These are phyloP conservation scores for Chrysotoxum bicinctum DNA, from an alignment of 2,888 invertebrate genomes.

Conservation along the genomic window DNA sequence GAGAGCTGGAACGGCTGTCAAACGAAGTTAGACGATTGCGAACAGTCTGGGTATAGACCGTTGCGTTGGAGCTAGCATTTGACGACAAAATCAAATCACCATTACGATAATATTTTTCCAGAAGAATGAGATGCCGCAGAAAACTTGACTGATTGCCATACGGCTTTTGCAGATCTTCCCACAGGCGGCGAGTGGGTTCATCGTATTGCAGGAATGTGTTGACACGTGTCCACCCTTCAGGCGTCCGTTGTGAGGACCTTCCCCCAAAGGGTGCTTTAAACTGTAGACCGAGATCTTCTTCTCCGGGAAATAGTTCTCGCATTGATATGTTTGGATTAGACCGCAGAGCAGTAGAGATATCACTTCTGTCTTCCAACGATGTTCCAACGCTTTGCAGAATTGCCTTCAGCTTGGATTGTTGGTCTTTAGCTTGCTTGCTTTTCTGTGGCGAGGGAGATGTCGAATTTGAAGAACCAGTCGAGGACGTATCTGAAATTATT, in stretches of 20 bases:
- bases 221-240: constrained; percentile 93
- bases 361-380: constrained; percentile 65
- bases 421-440: constrained; percentile 46
- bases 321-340: constrained; percentile 91
- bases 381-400: constrained; percentile 77
- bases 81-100: constrained; percentile 89
- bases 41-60: constrained; percentile 90
- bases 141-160: constrained; percentile 95
- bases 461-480: constrained; percentile 75
- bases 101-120: constrained; percentile 92
- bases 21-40: constrained; percentile 90
- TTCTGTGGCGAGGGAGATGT: constrained; percentile 73
- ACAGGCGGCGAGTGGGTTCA: constrained; percentile 89
- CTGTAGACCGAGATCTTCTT: constrained; percentile 89
- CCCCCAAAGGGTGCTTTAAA: constrained; percentile 89
- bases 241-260: constrained; percentile 83
- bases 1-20: constrained; percentile 83
- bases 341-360: constrained; percentile 80
- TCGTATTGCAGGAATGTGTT: constrained; percentile 91
- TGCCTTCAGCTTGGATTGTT: constrained; percentile 79
- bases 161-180: constrained; percentile 92
- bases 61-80: constrained; percentile 88
- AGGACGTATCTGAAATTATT: constrained; percentile 73
- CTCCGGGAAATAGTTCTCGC: constrained; percentile 90
- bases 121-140: constrained; percentile 88